A percentile compares a stretch with the other conserved stretches of the same genome.
Evolutionary conservation across 2,888 invertebrate genomes (phyloP).

Genomic region (Leucophenga montana): DNA sequence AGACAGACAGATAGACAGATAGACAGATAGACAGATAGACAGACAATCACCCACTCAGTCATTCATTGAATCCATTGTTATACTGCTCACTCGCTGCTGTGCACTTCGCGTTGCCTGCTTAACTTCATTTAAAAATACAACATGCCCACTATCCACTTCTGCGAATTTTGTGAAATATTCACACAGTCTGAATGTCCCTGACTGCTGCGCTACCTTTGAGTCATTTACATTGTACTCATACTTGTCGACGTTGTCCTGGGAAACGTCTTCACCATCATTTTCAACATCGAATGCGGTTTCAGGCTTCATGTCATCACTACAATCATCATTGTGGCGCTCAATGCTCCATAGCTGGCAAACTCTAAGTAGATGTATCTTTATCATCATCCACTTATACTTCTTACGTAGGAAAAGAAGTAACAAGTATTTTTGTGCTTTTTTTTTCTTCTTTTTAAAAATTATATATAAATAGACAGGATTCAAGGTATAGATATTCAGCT

Average conservation of each 20-base stretch:
- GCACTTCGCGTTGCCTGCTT: not conserved
- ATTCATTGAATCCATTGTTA: too few species aligned
- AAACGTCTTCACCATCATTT: slow-evolving; percentile 25
- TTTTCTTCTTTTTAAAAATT: not conserved
- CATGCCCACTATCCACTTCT: not conserved
- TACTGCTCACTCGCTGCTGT: not conserved
- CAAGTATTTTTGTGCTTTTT: too few species aligned
- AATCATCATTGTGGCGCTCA: too few species aligned
- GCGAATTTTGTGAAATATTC: not conserved
- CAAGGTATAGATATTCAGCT: too few species aligned
- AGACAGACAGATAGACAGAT: not conserved
- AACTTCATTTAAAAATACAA: not conserved
- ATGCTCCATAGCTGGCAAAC: too few species aligned
- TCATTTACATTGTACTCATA: slow-evolving; percentile 47
- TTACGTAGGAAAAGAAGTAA: too few species aligned
- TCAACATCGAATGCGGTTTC: slow-evolving; percentile 17
- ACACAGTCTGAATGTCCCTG: slow-evolving; percentile 4
- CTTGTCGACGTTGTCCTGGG: slow-evolving; percentile 39
- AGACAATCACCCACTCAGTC: not conserved
- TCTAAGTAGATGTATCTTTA: not conserved
- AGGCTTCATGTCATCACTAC: too few species aligned
- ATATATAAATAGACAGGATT: slow-evolving; percentile 4
- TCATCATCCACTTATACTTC: not conserved
- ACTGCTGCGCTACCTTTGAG: slow-evolving; percentile 41
- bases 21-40: not conserved